Evolutionary conservation across 2,797 vertebrate species (phyloP).

Genomic region (Pangasius mekongensis): DNA sequence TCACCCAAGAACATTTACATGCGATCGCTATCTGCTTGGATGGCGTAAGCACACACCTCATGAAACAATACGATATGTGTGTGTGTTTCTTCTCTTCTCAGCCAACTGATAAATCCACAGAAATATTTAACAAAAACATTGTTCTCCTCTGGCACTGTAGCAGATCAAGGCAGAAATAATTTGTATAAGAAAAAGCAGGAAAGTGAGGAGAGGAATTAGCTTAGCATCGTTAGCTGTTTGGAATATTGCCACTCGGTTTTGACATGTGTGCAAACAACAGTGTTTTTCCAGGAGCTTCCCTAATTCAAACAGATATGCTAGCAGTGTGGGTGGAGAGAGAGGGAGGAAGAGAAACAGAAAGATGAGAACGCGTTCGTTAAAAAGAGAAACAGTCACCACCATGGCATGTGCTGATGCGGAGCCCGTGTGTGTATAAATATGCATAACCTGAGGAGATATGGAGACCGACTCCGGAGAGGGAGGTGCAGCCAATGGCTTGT

Average conservation of each 20-base stretch:
- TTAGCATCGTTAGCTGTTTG: slow-evolving; percentile 21
- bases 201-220: slow-evolving; percentile 1
- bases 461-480: slow-evolving; percentile 72
- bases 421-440: slow-evolving; percentile 78
- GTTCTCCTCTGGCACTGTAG: slow-evolving; percentile 33
- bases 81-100: slow-evolving; percentile 27
- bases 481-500: slow-evolving; percentile 71
- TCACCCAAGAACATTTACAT: slow-evolving; percentile 53
- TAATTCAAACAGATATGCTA: slow-evolving; percentile 53
- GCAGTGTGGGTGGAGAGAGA: slow-evolving; percentile 32
- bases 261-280: slow-evolving; percentile 26
- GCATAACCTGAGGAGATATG: slow-evolving; percentile 74
- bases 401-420: slow-evolving; percentile 75
- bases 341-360: slow-evolving; percentile 55
- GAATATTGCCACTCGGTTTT: slow-evolving; percentile 18
- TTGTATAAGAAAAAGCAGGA: not conserved
- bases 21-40: slow-evolving; percentile 49
- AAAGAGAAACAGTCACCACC: slow-evolving; percentile 67
- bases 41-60: slow-evolving; percentile 51
- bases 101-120: slow-evolving; percentile 9
- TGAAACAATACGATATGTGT: slow-evolving; percentile 11
- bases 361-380: slow-evolving; percentile 68
- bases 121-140: slow-evolving; percentile 15
- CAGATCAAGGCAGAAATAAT: slow-evolving; percentile 62
- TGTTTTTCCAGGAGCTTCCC: slow-evolving; percentile 50